Base-by-base conservation (phyloP, 2,797 vertebrate genomes). In the Morus bassanus region DNA sequence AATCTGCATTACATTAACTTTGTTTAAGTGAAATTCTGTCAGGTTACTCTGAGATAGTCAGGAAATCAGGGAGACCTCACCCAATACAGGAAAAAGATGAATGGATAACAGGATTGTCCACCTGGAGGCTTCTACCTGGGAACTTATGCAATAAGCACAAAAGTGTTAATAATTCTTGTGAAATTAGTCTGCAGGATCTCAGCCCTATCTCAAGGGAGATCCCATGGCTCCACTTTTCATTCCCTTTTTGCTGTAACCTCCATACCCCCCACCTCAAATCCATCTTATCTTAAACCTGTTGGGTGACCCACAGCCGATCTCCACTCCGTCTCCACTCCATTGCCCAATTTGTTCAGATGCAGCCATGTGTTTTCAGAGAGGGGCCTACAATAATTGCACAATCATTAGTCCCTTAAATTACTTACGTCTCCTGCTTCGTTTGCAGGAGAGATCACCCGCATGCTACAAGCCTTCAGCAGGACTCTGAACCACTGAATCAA, bases 291-390 rank as follows among this genome's bases (percentile, higher is more conserved):
- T 69, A 74, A 43, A 27, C 18, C 33, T 63, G 8, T 21, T 65
- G 22, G 8, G 28, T 64, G 23, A 69, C 17, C 22, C 35, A 46
- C 45, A 51, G 45, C 18, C 2, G 3, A 8, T 10, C 6, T 37
- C 35, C 35, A 7, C 11, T 51, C 39, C 37, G 24, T 48, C 27
- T 70, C 22, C 8, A 7, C 28, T 70, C 53, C 28, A 45, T 7
- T 54, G 8, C 5, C 48, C 14, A 18, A 16, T 0, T 0, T 43
- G 7, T 57, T 72, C 19, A 56, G 30, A 5, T 21, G 85, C 70
- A 88, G 61, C 30, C 33, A 22, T 5, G 31, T 22, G n/a, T 16
- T 82, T 46, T 75, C 48, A 51, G 31, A 12, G 21, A 24, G 18
- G 13, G 31, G 10, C 10, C 31, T 70, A 9, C 0, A 2, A 41